Conservation (phyloP, 2,113 vertebrate species). For the Parus major region DNA sequence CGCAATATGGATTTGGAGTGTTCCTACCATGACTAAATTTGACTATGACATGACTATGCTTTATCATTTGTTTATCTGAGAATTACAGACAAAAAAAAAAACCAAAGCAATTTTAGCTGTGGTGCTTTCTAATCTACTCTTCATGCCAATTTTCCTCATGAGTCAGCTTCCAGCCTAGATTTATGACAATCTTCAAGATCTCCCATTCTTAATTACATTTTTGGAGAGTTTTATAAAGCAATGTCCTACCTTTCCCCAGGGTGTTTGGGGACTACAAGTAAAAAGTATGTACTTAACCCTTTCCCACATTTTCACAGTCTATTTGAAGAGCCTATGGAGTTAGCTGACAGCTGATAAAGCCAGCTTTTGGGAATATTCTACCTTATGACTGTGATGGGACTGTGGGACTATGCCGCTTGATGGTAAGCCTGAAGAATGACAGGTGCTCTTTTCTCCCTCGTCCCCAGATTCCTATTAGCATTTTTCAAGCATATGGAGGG, state of each 20-base stretch:
- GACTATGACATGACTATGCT: no score
- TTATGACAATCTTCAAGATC: background rate
- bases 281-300: rapidly evolving
- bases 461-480: background rate
- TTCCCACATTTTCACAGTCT: background rate
- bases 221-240: background rate
- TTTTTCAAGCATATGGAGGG: background rate
- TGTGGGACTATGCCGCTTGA: background rate
- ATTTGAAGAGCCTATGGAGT: background rate
- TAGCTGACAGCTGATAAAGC: background rate
- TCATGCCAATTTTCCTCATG: background rate
- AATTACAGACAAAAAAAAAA: background rate
- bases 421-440: background rate
- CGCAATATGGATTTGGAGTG: background rate
- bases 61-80: background rate
- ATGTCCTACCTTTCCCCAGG: background rate
- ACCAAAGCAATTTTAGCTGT: background rate
- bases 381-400: background rate
- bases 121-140: background rate
- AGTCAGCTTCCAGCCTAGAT: background rate
- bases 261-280: background rate
- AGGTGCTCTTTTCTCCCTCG: background rate
- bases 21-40: background rate
- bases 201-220: background rate
- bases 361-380: background rate